Evolutionary conservation across 1,140 invertebrate genomes (phyloP), one percentile per base, ranked within the genome.

Genomic region (Drosophila ironensis): DNA sequence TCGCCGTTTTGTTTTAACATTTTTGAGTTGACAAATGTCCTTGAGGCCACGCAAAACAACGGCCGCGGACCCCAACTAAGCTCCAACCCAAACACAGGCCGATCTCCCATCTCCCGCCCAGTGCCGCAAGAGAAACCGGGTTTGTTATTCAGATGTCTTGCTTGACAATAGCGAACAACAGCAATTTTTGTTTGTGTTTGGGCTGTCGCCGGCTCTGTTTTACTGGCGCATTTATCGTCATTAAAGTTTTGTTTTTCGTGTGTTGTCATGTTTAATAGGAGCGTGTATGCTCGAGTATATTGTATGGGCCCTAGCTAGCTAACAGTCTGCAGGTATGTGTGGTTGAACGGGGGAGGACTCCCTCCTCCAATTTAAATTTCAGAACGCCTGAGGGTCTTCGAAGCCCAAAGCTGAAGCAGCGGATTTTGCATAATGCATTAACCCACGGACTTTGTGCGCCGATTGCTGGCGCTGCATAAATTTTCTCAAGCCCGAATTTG

Each of bases 21-120:
- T 45, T 60, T 68, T 50, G 17, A 30, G 53, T 33, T 68, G 63
- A 61, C 54, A 54, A 74, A 74, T 53, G 63, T 74, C 48, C 48
- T 37, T 68, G 48, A 20, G 12, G 38, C 12, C 47, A 38, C 22
- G 45, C 14, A 41, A 35, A 41, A 44, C 37, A 24, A 24, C 12
- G 33, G 16, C 20, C 9, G 12, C 9, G 6, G 6, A 8, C 22
- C 30, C 33, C 22, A 47, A 30, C 41, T 35, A 47, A 51, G 20
- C 14, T 12, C 30, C 4, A 35, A 33, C 11, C 24, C 14, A 9
- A 27, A 40, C n/a, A 7, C 22, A 30, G 25, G 2, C 4, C 35
- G n/a, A n/a, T n/a, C n/a, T n/a, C n/a, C n/a, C n/a, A n/a, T 16
- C 16, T 16, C 11, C 20, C 35, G 8, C 33, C 27, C 20, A 16